phyloP scores from a whole-genome alignment of 2,797 vertebrate genomes.

The Enteromius paludinosus region DNA sequence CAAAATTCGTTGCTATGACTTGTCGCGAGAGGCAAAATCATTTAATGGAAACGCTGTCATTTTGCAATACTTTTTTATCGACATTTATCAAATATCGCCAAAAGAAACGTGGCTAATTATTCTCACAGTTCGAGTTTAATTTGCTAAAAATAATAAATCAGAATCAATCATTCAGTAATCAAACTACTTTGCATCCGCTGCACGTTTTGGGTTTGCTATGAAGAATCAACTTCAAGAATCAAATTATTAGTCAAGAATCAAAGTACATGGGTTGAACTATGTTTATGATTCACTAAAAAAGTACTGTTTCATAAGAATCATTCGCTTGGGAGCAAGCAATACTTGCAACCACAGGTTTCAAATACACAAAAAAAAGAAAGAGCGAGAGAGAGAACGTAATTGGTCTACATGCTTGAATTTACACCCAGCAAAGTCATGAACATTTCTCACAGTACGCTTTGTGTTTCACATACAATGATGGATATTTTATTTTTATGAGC shows the following conservation, averaged over 20 bases:
- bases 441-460: background rate
- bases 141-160: background rate
- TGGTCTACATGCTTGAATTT: background rate
- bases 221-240: background rate
- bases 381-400: background rate
- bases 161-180: no score
- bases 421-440: background rate
- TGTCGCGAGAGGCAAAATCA: no score
- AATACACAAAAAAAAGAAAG: background rate
- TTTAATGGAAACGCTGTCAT: no score
- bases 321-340: background rate
- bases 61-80: no score
- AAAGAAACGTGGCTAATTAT: background rate
- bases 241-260: background rate
- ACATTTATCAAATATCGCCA: no score
- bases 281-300: background rate
- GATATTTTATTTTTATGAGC: conserved; percentile 32
- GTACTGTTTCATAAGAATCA: background rate
- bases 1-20: no score
- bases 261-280: background rate
- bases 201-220: background rate
- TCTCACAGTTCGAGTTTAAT: background rate
- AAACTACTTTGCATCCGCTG: background rate
- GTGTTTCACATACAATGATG: background rate
- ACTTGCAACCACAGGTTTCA: background rate